Evolutionary conservation across 1,140 invertebrate species (phyloP).

Genomic region (Aphaenogaster rudis): DNA sequence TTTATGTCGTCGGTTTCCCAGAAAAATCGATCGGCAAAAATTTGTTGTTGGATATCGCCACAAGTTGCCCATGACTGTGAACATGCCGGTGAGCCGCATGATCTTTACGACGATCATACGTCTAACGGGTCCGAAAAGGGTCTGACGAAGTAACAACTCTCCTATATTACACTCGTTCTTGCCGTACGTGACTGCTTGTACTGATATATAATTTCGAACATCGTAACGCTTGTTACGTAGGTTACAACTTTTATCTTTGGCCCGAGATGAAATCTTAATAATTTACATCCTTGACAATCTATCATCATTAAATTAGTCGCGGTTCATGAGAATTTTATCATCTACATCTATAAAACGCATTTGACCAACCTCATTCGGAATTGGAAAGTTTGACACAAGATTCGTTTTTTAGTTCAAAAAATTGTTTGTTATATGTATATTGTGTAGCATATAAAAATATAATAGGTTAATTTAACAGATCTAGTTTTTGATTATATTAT

Average conservation of each 20-base stretch:
- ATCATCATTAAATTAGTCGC: background rate
- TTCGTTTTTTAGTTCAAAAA: background rate
- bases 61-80: conserved; percentile 55
- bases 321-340: background rate
- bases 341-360: background rate
- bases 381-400: background rate
- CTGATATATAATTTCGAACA: conserved; percentile 3
- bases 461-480: background rate
- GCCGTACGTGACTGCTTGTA: background rate
- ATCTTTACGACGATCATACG: conserved; percentile 34
- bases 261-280: background rate
- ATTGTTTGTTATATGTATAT: background rate
- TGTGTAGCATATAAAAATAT: background rate
- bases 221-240: conserved; percentile 10
- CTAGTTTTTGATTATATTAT: background rate
- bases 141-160: background rate
- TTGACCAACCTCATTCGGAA: background rate
- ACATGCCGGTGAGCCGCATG: conserved; percentile 54
- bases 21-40: conserved; percentile 42
- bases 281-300: background rate
- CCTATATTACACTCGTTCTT: conserved; percentile 6
- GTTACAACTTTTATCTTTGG: background rate
- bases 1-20: background rate
- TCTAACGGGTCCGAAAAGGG: background rate
- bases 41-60: conserved; percentile 49